Evolutionary conservation across 2,888 invertebrate species (phyloP), one percentile per base, ranked within the genome.

Genomic region (Parascotia fuliginaria): DNA sequence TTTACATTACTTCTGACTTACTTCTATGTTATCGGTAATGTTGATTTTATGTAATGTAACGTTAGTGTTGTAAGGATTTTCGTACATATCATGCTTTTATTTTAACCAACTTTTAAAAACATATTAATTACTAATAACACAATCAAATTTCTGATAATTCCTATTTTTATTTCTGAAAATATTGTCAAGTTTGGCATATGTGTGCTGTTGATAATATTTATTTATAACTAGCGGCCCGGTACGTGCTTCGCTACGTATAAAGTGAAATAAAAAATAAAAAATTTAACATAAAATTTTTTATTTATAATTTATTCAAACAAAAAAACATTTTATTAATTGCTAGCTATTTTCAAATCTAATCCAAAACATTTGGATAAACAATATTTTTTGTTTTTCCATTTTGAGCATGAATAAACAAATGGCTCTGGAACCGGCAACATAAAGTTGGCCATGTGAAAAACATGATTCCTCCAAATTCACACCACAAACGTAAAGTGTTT

Each of bases 371-470:
- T 41, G 32, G 31, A 31, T 41, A 41, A 31, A 41, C 31, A 41
- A 41, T 41, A 31, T 31, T 41, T 41, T 31, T 41, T 31, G 41
- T 38, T 41, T 41, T 41, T 29, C 31, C 31, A 41, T 41, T 41
- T 41, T 40, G 13, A 46, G 34, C 24, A 40, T 31, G 14, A 46
- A 39, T 40, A 40, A 34, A 33, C 28, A 24, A 11, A 46, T 9
- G 39, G 19, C 19, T 29, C 48, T 41, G 41, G 49, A 42, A 31
- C 24, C 41, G 38, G 54, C 44, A 42, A 54, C 54, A 54, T 54
- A 54, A 42, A 47, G 47, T 47, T 47, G 40, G 40, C 51, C 51
- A 56, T 50, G 57, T 43, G 50, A 53, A 50, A 51, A 58, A 53
- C 54, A 58, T 44, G 39, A 43, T 40, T 58, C 40, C 24, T 54